phyloP scores from a whole-genome alignment of 1,140 invertebrate species.

The Aporrectodea caliginosa region DNA sequence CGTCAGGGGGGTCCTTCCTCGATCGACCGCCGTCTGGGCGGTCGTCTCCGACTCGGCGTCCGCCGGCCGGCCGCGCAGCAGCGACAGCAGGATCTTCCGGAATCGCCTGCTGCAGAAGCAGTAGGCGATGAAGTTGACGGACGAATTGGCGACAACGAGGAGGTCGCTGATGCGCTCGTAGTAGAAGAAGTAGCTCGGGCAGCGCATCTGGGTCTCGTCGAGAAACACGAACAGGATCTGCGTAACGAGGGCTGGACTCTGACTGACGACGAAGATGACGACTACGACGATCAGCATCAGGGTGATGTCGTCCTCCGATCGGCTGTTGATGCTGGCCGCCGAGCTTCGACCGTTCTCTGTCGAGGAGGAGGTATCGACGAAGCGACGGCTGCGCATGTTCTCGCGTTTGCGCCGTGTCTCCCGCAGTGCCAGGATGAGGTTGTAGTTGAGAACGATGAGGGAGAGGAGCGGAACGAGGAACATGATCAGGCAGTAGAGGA shows the following conservation, averaged over 20 bases:
- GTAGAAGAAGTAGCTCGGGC: neutral
- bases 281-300: constrained; percentile 17
- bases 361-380: neutral
- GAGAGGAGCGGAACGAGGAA: constrained; percentile 24
- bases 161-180: constrained; percentile 7
- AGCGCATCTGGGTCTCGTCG: neutral
- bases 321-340: neutral
- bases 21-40: neutral
- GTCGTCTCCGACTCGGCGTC: neutral
- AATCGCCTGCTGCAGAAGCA: constrained; percentile 10
- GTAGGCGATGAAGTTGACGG: constrained; percentile 20
- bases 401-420: constrained; percentile 18
- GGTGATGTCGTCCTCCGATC: constrained; percentile 23
- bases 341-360: neutral
- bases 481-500: constrained; percentile 29
- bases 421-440: constrained; percentile 26
- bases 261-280: constrained; percentile 19
- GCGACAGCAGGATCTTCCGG: neutral
- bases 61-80: constrained; percentile 1
- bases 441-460: constrained; percentile 27
- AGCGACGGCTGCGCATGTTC: constrained; percentile 12
- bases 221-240: constrained; percentile 9
- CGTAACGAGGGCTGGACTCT: constrained; percentile 15
- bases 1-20: no score
- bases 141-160: constrained; percentile 10